Base-by-base conservation (phyloP, 2,113 vertebrate genomes). In the Callionymus lyra region DNA sequence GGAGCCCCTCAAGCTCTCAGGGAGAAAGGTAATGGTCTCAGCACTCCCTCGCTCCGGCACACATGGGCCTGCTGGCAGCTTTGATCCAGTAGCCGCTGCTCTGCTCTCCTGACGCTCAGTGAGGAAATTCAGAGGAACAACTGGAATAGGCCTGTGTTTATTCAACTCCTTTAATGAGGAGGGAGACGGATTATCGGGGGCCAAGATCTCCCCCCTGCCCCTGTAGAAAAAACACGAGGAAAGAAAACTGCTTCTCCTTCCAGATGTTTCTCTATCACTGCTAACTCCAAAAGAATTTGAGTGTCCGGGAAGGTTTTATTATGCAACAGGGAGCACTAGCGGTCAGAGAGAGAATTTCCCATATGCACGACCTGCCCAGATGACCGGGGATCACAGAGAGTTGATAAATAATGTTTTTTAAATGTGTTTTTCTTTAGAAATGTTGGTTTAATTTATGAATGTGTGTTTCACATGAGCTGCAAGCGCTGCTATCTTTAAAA, bases 61-160 rank as follows among this genome's bases (percentile, higher is more conserved):
- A 72, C 71, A 67, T 48, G 63, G 65, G 68, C 76, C 65, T 58
- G 55, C 68, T 39, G 56, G 67, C 56, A 47, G 69, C 83, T 86
- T 85, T 86, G 85, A 85, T 84, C 81, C 81, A 34, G 73, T 67
- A 78, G 73, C 81, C 81, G 65, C 71, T 44, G 53, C 70, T 71
- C 38, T 40, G 73, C 82, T 86, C 82, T 86, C 84, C 76, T 80
- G 82, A 83, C 74, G 77, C 78, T 79, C 67, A 61, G 70, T 56
- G 67, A 86, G 81, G 85, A 86, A 87, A 86, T 87, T 84, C 70
- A 80, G 71, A 83, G 83, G 82, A 86, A 87, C 81, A 85, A 85
- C 86, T 85, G 82, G 79, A 86, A 85, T 79, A 81, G 81, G 83
- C 74, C 82, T 69, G 75, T 86, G 83, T 86, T 87, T 86, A 86